Percentiles rank a stretch among this genome's conserved stretches.
Evolutionary conservation across 2,113 vertebrate genomes (phyloP).

Genomic region (Rafetus swinhoei): DNA sequence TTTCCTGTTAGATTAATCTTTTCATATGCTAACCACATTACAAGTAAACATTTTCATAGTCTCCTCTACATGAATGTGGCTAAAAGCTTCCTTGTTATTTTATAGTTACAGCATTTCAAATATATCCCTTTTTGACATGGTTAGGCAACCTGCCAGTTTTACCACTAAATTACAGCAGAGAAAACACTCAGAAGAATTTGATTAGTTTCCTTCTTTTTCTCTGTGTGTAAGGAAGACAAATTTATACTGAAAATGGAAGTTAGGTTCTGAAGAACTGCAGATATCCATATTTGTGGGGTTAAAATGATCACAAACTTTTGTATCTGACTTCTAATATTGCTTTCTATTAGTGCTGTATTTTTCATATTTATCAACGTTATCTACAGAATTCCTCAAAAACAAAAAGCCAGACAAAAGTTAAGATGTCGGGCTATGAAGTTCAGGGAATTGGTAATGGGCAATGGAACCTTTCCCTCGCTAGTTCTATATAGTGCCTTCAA

Average conservation of each 20-base stretch:
- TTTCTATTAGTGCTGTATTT: conserved; percentile 12
- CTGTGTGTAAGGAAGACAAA: conserved; percentile 39
- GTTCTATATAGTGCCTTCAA: neutral
- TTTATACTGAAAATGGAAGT: conserved; percentile 53
- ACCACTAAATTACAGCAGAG: conserved; percentile 72
- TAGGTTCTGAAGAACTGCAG: conserved; percentile 41
- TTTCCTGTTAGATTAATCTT: conserved; percentile 83
- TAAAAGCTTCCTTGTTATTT: conserved; percentile 79
- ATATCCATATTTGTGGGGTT: conserved; percentile 37
- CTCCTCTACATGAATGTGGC: conserved; percentile 71
- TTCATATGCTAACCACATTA: conserved; percentile 81
- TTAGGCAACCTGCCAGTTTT: conserved; percentile 73
- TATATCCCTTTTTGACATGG: conserved; percentile 61
- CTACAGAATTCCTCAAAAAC: conserved; percentile 23
- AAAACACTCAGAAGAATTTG: conserved; percentile 74
- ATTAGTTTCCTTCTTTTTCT: conserved; percentile 64
- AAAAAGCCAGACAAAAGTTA: neutral
- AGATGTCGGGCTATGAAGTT: neutral
- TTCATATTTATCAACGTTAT: conserved; percentile 14
- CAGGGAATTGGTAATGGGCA: neutral
- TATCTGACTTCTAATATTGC: conserved; percentile 25
- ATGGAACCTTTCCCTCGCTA: neutral
- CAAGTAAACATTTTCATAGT: conserved; percentile 81
- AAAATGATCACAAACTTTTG: conserved; percentile 41
- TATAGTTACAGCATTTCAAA: conserved; percentile 75